Evolutionary conservation across 2,888 invertebrate species (phyloP), one percentile per base, ranked within the genome.

Genomic region (Poecilus cupreus): DNA sequence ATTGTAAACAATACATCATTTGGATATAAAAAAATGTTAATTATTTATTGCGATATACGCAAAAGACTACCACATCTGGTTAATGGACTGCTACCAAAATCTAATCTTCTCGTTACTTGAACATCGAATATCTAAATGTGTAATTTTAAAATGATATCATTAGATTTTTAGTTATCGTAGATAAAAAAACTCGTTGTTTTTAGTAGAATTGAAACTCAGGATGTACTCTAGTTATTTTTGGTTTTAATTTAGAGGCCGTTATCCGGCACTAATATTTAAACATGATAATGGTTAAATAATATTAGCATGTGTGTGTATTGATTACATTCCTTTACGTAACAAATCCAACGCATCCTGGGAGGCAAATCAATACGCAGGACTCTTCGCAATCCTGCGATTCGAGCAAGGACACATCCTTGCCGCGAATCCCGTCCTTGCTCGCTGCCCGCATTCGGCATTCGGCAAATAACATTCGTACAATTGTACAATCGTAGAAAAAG

Each of bases 401-500:
- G 37, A 24, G 51, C 70, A 79, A 79, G 70, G 79, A 79, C 79
- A 79, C 16, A 78, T 68, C 49, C 78, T 57, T 57, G 26, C 16
- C 60, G 3, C 79, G 68, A 68, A 68, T 51, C 68, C 49, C n/a
- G n/a, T 46, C 20, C 18, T 39, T 24, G 57, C 51, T 18, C 26
- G 37, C 37, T 3, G 18, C n/a, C n/a, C n/a, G n/a, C n/a, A n/a
- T n/a, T n/a, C n/a, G n/a, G n/a, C n/a, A n/a, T n/a, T 68, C 64
- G 24, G 79, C 79, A 79, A 79, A 79, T 79, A 79, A 49, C 79
- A 79, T 46, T 70, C 70, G 68, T 70, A 79, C 79, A 79, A 70
- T 37, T 37, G 37, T 68, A 68, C 32, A 51, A 51, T 76, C 57
- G 76, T 57, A 76, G 76, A 76, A 76, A 79, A 79, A 49, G 72